Evolutionary conservation across 2,888 invertebrate species (phyloP).

Genomic region (Tetropium fuscum): DNA sequence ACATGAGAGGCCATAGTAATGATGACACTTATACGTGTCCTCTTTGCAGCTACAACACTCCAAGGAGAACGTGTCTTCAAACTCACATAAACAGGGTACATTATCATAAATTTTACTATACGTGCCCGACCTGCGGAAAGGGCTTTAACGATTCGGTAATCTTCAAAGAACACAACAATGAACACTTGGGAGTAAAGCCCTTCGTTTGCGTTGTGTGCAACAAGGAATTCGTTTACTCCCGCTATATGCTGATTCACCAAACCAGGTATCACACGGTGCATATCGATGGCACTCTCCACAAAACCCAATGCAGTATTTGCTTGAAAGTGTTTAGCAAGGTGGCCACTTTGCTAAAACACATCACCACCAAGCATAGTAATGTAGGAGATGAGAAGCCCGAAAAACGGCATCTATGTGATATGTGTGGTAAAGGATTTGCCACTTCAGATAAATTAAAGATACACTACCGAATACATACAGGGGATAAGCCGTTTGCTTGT

Average conservation of each 20-base stretch:
- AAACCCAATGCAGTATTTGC: constrained; percentile 61
- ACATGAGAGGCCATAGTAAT: constrained; percentile 55
- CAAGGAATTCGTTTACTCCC: constrained; percentile 60
- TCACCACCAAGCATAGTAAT: constrained; percentile 58
- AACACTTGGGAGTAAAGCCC: constrained; percentile 64
- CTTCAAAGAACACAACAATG: constrained; percentile 63
- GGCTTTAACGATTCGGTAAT: constrained; percentile 66
- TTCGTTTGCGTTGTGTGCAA: constrained; percentile 66
- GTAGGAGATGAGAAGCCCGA: constrained; percentile 41
- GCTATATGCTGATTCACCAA: constrained; percentile 57
- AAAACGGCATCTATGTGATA: constrained; percentile 54
- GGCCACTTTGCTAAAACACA: constrained; percentile 65
- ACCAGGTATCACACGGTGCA: constrained; percentile 59
- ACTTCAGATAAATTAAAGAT: constrained; percentile 54
- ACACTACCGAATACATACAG: constrained; percentile 54
- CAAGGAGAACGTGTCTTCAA: constrained; percentile 59
- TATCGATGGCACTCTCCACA: constrained; percentile 64
- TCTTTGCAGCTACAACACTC: constrained; percentile 52
- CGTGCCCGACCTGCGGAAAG: constrained; percentile 68
- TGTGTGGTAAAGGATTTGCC: constrained; percentile 57
- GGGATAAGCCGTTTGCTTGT: constrained; percentile 57
- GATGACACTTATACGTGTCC: constrained; percentile 52
- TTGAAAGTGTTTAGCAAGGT: constrained; percentile 57
- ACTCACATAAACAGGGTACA: constrained; percentile 71
- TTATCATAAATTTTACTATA: constrained; percentile 65